These are phyloP conservation scores for Hedychridium roseum DNA, from an alignment of 2,888 invertebrate species.

Conservation along the genomic window DNA sequence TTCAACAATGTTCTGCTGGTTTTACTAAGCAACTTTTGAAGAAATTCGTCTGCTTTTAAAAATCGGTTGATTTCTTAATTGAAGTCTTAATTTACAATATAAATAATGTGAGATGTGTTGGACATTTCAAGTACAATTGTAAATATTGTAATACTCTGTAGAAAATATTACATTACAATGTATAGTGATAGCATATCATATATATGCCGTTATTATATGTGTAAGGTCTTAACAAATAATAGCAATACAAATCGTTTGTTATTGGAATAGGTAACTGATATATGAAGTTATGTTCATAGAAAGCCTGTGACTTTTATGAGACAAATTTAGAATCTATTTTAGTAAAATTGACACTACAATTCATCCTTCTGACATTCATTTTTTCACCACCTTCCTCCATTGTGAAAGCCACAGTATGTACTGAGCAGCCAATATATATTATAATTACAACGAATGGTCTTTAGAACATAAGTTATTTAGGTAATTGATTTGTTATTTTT, in stretches of 20 bases:
- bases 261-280: no score
- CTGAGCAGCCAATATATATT: no score
- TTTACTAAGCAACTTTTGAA: no score
- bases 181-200: constrained; percentile 3
- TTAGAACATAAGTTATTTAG: no score
- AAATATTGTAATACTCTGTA: constrained; percentile 1
- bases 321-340: constrained; percentile 36
- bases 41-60: no score
- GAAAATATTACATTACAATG: constrained; percentile 1
- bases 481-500: no score
- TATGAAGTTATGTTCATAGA: constrained; percentile 16
- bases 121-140: no score
- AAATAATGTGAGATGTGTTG: no score
- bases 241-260: constrained; percentile 12
- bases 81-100: background rate
- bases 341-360: constrained; percentile 20
- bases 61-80: no score
- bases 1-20: no score
- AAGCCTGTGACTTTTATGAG: constrained; percentile 30
- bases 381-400: constrained; percentile 3
- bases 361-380: constrained; percentile 18
- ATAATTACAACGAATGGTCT: no score
- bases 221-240: constrained; percentile 4
- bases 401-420: constrained; percentile 12
- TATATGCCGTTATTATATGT: constrained; percentile 9